Base-by-base conservation (phyloP, 2,888 invertebrate species). In the Ichneumoninae sp. region DNA sequence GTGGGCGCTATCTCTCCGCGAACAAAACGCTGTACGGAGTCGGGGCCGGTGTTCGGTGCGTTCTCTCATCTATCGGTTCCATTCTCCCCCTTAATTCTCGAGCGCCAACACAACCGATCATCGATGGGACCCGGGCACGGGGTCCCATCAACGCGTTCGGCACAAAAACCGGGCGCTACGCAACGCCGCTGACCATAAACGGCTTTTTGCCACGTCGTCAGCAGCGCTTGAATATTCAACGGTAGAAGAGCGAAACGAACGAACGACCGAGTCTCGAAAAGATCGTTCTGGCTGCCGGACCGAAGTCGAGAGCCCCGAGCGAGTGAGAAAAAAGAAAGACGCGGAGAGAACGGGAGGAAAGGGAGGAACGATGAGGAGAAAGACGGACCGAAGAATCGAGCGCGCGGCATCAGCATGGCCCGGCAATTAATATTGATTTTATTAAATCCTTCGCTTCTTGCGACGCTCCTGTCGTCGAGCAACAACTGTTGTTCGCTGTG, bases 361-460 rank as follows among this genome's bases (percentile, higher is more conserved):
- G 33, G 36, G 60, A 60, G 10, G 22, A 40, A 57, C 30, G 44
- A 66, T 65, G 52, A 66, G 26, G 36, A 76, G 66, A 70, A 80
- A 76, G 22, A 47, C 33, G 44, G 68, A 73, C 75, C 30, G 70
- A 79, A 50, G 75, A 79, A 70, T 66, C 66, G 75, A 40, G 75
- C 76, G 76, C 79, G 76, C 82, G 75, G 68, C 88, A 88, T 88
- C 88, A 85, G 86, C 88, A 89, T 86, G 83, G 88, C 83, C 87
- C 87, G 88, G 91, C 91, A 93, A 93, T 93, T 93, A 93, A 93
- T 93, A 93, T 92, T 92, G 92, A 92, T 92, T 93, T 93, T 92
- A 93, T 93, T 92, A 92, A 92, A 91, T 90, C 86, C 86, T 85
- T 88, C 88, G 76, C 89, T 92, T 90, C 90, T 92, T 88, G 82